Base-by-base conservation (phyloP, 2,113 vertebrate genomes). In the Oryzias celebensis region DNA sequence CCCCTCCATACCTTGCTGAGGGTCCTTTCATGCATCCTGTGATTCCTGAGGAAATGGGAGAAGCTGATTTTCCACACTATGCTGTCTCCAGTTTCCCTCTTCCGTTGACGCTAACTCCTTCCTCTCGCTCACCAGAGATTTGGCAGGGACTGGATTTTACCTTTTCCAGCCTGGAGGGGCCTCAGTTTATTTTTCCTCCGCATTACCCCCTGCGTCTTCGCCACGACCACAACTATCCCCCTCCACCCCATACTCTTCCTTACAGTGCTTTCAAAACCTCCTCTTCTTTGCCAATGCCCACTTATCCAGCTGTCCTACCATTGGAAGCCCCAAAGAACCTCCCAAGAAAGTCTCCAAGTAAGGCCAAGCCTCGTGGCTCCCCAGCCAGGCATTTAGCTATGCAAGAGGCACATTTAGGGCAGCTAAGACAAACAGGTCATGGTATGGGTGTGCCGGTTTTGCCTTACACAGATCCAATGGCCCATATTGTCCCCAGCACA, bases 381-480 rank as follows among this genome's bases (percentile, higher is more conserved):
- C 88, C 93, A 91, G 95, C 94, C 94, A 97, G 80, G 94, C 95
- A 95, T 94, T 93, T 96, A 93, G 92, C 96, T 93, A 94, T 96
- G 95, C 96, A 96, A 94, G 93, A 96, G 94, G 94, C 92, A 85
- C 89, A 88, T 92, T 94, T 97, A 92, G 94, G 94, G 93, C 96
- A 98, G 93, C 94, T 99, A 91, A 95, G 96, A 95, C 96, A 97
- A 90, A 95, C 95, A 92, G 96, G 94, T 90, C 95, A 97, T 92
- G 92, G 94, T 86, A 96, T 97, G 92, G 95, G 95, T 92, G 95
- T 97, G 91, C 97, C 96, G 52, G 94, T 96, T 93, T 96, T 98
- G 94, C 96, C 97, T 95, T 98, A 97, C 94, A 93, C 94, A 58
- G 96, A 96, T 91, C 94, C 95, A 56, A 92, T 94, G 50, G 94